These are phyloP conservation scores for Heterochromis multidens DNA, from an alignment of 2,113 vertebrate genomes.

Conservation along the genomic window DNA sequence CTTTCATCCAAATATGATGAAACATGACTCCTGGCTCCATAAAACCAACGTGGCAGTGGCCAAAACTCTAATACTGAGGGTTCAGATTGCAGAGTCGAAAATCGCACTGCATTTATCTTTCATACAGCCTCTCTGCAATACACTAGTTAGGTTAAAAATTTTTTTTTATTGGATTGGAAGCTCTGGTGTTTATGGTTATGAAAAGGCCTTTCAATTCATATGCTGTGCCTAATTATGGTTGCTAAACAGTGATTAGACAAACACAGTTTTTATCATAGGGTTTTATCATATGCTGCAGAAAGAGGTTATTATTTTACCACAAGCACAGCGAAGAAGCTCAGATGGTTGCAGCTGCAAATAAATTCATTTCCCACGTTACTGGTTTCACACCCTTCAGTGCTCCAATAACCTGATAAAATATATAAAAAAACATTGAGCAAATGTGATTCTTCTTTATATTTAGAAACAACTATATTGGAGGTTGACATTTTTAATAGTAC, in stretches of 20 bases:
- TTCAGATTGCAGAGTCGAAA: no score
- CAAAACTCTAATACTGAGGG: no score
- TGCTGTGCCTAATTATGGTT: background rate
- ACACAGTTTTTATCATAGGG: fast-evolving
- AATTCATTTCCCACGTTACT: background rate
- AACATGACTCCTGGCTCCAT: no score
- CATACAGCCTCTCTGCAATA: no score
- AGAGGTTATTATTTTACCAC: slow-evolving; percentile 72
- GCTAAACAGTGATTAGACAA: background rate
- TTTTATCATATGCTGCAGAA: background rate
- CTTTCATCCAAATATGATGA: no score
- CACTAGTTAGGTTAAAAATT: background rate
- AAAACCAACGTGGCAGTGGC: no score
- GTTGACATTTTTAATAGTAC: background rate
- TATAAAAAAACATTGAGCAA: background rate
- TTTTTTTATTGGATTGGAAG: background rate
- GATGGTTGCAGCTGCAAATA: slow-evolving; percentile 81
- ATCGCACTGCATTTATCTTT: no score
- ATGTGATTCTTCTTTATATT: background rate
- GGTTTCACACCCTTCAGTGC: slow-evolving; percentile 68
- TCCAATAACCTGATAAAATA: slow-evolving; percentile 72
- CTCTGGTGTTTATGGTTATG: background rate
- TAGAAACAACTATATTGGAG: background rate
- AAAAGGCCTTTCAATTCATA: background rate
- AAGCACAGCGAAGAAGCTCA: slow-evolving; percentile 89